These are phyloP conservation scores for Rhinoraja longicauda DNA, from an alignment of 2,797 vertebrate genomes.

Conservation along the genomic window DNA sequence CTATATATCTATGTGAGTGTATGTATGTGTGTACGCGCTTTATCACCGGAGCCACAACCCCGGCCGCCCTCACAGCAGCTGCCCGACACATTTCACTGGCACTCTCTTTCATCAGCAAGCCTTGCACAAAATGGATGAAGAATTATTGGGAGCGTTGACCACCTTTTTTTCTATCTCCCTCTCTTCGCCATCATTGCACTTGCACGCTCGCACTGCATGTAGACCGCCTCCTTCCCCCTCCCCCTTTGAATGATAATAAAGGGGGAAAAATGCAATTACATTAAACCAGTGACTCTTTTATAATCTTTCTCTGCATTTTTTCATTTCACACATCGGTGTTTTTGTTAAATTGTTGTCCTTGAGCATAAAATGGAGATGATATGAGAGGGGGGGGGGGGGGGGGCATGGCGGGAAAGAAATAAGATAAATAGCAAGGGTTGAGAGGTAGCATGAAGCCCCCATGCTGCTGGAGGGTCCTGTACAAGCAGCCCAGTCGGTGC, in stretches of 20 bases:
- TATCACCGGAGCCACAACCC: background rate
- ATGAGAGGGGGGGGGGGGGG: background rate
- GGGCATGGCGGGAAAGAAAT: constrained; percentile 37
- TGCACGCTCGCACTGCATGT: too few relatives aligned
- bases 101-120: constrained; percentile 71
- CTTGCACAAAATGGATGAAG: constrained; percentile 75
- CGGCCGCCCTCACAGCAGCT: background rate
- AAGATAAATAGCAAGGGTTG: constrained; percentile 11
- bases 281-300: too few relatives aligned
- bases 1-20: background rate
- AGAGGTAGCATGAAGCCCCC: background rate
- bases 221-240: too few relatives aligned
- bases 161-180: constrained; percentile 42
- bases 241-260: too few relatives aligned
- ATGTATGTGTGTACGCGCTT: too few relatives aligned
- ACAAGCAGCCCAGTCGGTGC: background rate
- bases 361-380: constrained; percentile 37
- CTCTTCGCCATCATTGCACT: constrained; percentile 21
- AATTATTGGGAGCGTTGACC: constrained; percentile 61
- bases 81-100: constrained; percentile 56
- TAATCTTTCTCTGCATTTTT: background rate
- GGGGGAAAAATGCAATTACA: too few relatives aligned
- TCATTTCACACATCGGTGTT: background rate
- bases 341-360: constrained; percentile 37
- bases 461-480: background rate